Evolutionary conservation across 2,888 invertebrate species (phyloP), one percentile per base, ranked within the genome.

Genomic region (Drosophila paramelanica): DNA sequence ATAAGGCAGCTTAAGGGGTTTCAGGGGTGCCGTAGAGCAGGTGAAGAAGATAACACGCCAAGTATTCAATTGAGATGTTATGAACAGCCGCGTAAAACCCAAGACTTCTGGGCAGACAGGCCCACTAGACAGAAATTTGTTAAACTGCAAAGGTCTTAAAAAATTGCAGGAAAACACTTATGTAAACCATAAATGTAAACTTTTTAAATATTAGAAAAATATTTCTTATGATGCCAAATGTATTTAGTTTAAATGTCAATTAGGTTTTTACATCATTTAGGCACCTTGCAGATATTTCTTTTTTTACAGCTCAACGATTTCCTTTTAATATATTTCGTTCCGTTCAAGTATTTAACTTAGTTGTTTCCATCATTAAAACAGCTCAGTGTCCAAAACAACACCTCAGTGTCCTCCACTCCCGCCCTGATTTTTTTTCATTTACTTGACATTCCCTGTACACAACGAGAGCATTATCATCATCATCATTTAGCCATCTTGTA

Each of bases 401-500:
- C 13, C 45, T 23, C 45, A 13, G 5, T 8, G n/a, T n/a, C 13
- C 13, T 25, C 31, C n/a, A 20, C 36, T 52, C 31, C 36, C 56
- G 56, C 43, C 41, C 47, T 5, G n/a, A 10, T 23, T 41, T 53
- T 36, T 49, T 45, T 13, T 53, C 38, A 13, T 31, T 43, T 17
- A 43, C 20, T 43, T 51, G 8, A 23, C 42, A 39, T 33, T 27
- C 14, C 10, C 31, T 43, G 20, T 20, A 39, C 14, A 42, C 36
- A 70, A 38, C 20, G 49, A 14, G 17, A 46, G 51, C 52, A 57
- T 60, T 31, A n/a, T n/a, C n/a, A 43, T 46, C 47, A 60, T 45
- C 73, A 52, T 42, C 36, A 41, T 65, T 68, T 43, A 41, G 39
- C 5, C 45, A 53, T 43, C 55, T 43, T 53, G 42, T 50, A 56